These are phyloP conservation scores for Arge pagana DNA, from an alignment of 2,888 invertebrate genomes.

Conservation along the genomic window DNA sequence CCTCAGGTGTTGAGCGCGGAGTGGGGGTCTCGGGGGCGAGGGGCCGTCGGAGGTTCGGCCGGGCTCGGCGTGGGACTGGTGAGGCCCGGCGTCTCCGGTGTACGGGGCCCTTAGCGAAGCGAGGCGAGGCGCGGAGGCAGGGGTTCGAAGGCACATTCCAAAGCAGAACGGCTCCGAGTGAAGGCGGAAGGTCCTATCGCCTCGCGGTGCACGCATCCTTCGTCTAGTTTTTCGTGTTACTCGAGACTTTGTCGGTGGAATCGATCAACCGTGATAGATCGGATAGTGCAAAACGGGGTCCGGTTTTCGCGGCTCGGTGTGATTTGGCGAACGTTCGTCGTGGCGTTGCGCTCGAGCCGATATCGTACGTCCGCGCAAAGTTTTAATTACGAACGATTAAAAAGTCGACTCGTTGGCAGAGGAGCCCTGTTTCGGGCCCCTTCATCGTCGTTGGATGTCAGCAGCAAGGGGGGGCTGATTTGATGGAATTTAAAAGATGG, in stretches of 20 bases:
- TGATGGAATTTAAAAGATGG: too few species aligned
- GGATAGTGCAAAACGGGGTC: too few species aligned
- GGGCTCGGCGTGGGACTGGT: constrained; percentile 25
- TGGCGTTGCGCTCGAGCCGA: too few species aligned
- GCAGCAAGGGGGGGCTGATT: too few species aligned
- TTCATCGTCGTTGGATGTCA: too few species aligned
- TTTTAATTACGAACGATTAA: constrained; percentile 6
- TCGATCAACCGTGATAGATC: too few species aligned
- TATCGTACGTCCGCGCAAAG: too few species aligned
- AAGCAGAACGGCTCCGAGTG: constrained; percentile 50
- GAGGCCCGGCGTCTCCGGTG: constrained; percentile 24
- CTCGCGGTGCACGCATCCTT: too few species aligned
- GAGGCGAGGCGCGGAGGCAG: constrained; percentile 33
- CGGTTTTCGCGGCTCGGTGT: too few species aligned
- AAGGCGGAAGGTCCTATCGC: constrained; percentile 43
- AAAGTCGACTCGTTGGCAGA: constrained; percentile 1
- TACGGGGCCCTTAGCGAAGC: constrained; percentile 21
- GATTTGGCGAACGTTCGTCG: too few species aligned
- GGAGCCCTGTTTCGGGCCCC: neutral
- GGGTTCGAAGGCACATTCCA: constrained; percentile 53
- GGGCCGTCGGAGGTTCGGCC: constrained; percentile 28
- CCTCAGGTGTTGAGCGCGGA: neutral
- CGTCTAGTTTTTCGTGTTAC: too few species aligned
- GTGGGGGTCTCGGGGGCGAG: neutral
- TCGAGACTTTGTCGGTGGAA: too few species aligned